Evolutionary conservation across 2,888 invertebrate species (phyloP), one percentile per base, ranked within the genome.

Genomic region (Gnatocerus cornutus): DNA sequence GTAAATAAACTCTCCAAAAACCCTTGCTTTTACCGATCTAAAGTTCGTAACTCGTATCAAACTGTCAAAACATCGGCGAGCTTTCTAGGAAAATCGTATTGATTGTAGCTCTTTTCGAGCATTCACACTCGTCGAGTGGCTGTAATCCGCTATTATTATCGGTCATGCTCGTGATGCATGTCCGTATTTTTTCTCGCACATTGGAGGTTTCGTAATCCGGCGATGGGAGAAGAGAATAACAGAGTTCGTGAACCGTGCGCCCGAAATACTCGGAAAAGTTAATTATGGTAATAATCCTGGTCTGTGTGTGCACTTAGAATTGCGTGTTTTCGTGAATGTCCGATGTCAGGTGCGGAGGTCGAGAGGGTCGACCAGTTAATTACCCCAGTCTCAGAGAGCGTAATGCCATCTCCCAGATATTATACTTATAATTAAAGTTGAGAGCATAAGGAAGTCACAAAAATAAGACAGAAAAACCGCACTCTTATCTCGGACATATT

Each of bases 181-280:
- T 63, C 52, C 30, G 41, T 9, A 46, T 27, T 27, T 63, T 43
- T 53, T 45, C 16, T 16, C 33, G 37, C 14, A n/a, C 48, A 45
- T 43, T 45, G n/a, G 29, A 50, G 72, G 72, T 72, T 74, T 76
- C 73, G 64, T 69, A 72, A 74, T 73, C 71, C 55, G 62, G 52
- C 68, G 72, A 71, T 65, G 69, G 39, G 30, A 41, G 52, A 55
- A 12, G 41, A 55, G 33, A 37, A 65, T 43, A 43, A 43, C 39
- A 46, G 61, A 69, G 72, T 75, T 76, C 74, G 73, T 72, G 72
- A 73, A 74, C 74, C 64, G 69, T 71, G 33, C 37, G 61, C 61
- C 65, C 65, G 70, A 73, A 76, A 76, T 76, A 74, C 76, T 73
- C 61, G 59, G 75, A 76, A 76, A 76, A 72, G 74, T 73, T 76